Base-by-base conservation (phyloP, 2,113 vertebrate genomes). In the Thermophis baileyi region DNA sequence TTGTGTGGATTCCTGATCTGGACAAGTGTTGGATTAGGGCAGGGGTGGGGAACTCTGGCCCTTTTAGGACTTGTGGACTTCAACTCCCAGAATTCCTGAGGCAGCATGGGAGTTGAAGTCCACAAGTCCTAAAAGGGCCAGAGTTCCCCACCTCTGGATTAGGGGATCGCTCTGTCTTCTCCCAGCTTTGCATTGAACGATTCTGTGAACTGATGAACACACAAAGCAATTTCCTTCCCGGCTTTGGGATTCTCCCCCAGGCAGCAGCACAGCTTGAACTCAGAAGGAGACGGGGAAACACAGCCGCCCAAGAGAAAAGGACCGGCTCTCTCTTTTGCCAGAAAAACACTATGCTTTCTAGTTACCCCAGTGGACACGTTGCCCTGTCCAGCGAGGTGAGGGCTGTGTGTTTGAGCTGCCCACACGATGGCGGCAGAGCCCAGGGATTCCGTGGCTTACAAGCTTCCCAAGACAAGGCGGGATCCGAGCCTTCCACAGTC, bases 351-450 rank as follows among this genome's bases (percentile, higher is more conserved):
- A 1, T 3, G 4, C 22, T 49, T 24, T 7, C 5, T 18, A 30
- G 46, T 27, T 11, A 40, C 12, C 1, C 4, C 0, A 22, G 30
- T 40, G 25, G 49, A 12, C 1, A 11, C 1, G 14, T 16, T 3
- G 69, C 49, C 10, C 81, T 16, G 40, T 89, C 40, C 20, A 60
- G 44, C 85, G 16, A 40, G 25, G 11, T 0, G 27, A 81, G 11
- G 51, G 18, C 1, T 44, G n/a, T 35, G 51, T 35, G 24, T 25
- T 3, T 3, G 2, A 16, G 30, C 55, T 90, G 87, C 10, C 93
- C 93, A 94, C 93, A 94, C 12, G 93, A 47, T 94, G 93, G 93
- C 93, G 54, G 55, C 18, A 50, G 16, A 63, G 88, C 88, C 91
- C 49, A 94, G 54, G 0, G 88, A 69, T 91, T 90, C 69, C 1